Conservation (phyloP, 2,797 vertebrate genomes). For the Sorex maritimensis region DNA sequence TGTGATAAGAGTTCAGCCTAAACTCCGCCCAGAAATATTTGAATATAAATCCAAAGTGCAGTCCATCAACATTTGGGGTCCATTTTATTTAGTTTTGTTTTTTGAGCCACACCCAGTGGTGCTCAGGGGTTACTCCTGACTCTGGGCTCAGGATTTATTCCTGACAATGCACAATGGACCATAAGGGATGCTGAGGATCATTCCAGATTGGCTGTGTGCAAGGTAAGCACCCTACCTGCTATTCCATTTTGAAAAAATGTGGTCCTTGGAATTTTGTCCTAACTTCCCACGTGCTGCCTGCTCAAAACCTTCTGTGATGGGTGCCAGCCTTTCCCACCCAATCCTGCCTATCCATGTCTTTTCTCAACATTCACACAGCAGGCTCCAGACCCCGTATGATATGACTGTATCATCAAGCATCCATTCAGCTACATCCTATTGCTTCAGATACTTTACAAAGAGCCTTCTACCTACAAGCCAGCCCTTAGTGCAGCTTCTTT, state of each 20-base stretch:
- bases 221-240: no score
- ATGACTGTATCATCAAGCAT: conserved; percentile 26
- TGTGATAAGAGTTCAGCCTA: conserved; percentile 3
- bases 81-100: not conserved
- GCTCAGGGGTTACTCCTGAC: no score
- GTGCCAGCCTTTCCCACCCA: not conserved
- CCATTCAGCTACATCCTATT: not conserved
- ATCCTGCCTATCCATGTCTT: not conserved
- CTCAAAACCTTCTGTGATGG: conserved; percentile 10
- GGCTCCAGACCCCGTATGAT: not conserved
- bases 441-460: conserved; percentile 45
- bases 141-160: no score
- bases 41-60: not conserved
- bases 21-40: conserved; percentile 12
- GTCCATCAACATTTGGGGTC: conserved; percentile 16
- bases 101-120: no score
- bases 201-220: no score
- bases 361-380: not conserved
- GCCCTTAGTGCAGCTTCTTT: conserved; percentile 17
- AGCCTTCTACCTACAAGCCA: not conserved
- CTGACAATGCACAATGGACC: no score
- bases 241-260: not conserved
- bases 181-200: no score
- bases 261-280: conserved; percentile 37
- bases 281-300: not conserved